Base-by-base conservation (phyloP, 2,113 vertebrate species). In the Myotis lucifugus region DNA sequence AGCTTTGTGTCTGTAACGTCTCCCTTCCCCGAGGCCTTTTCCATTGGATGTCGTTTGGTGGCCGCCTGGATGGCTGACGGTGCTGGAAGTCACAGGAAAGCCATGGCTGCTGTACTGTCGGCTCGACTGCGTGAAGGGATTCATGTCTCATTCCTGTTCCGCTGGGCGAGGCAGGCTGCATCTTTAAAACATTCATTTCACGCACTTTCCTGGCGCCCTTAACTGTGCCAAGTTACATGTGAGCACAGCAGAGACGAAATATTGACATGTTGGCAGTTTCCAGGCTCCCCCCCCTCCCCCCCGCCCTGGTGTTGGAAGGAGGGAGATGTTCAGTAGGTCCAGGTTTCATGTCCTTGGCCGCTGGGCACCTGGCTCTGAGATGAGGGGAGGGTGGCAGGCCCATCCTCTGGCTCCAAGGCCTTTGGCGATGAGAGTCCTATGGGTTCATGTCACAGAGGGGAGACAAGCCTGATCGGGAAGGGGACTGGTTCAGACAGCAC, bases 101-200 rank as follows among this genome's bases (percentile, higher is more conserved):
- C 59, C 40, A 0, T 9, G 50, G 23, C 61, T 2, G 0, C n/a
- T 18, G 17, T 8, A 4, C 61, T 15, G 42, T 8, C 12, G 6
- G 21, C 48, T 67, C 42, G 8, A 5, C 74, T 12, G 52, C 17
- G 15, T 0, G 29, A 54, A 27, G 32, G 70, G 29, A 64, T 27
- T 64, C 61, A 13, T 12, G 29, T 32, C 3, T 1, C 1, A 3
- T 19, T 12, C 86, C 67, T 19, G 3, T 50, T 3, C 59, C 1
- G 0, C 18, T 2, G 34, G 83, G 34, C 9, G 8, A 61, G 37
- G 72, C 21, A 34, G 23, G 69, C 11, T 4, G 12, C 34, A 19
- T 59, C 34, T 59, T 81, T 21, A 78, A 37, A 81, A 42, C 66
- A n/a, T 8, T 83, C n/a, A 27, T 34, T 40, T 89, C 64, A 29